Base-by-base conservation (phyloP, 1,140 invertebrate genomes). In the Paraescarpia echinospica region DNA sequence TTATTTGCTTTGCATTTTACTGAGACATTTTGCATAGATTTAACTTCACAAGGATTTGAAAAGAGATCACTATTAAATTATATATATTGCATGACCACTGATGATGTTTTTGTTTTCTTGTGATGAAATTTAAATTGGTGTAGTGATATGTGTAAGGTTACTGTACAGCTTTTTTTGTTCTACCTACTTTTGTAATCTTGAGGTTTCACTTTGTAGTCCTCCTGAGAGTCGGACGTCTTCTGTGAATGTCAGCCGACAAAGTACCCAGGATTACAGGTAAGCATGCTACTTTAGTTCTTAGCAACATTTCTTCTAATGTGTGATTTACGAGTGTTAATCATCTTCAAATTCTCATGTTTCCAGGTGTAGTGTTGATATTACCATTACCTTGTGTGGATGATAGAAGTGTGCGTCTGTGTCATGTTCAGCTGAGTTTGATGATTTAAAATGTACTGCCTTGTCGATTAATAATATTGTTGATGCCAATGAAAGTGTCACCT, bases 201-300 rank as follows among this genome's bases (percentile, higher is more conserved):
- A 34, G 12, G 9, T 34, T 90, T 33, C 89, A 59, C 48, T 88
- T 92, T 93, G 88, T 88, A 93, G 93, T 93, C 93, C 93, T 34
- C 77, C 89, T 8, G 93, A 91, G 33, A 93, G 93, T 89, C 93
- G 91, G 14, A 35, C 94, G 27, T 77, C 59, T 35, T 95, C 95
- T 1, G 94, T 94, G 18, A 95, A 95, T 92, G 93, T 95, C 34
- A 96, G 95, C 93, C 94, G 95, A 14, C 94, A 95, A 90, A 95
- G 95, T 93, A 95, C 95, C 1, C 95, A 95, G 92, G 95, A 95
- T 77, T 94, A 94, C 92, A 95, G 95, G 92, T 77, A n/a, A 91
- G 92, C 22, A 92, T 31, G 59, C 48, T 51, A 33, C 27, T 77
- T 77, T 77, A 2, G 8, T 77, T 77, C 59, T 77, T 77, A 4